Base-by-base conservation (phyloP, 2,888 invertebrate species). In the Laothoe populi region DNA sequence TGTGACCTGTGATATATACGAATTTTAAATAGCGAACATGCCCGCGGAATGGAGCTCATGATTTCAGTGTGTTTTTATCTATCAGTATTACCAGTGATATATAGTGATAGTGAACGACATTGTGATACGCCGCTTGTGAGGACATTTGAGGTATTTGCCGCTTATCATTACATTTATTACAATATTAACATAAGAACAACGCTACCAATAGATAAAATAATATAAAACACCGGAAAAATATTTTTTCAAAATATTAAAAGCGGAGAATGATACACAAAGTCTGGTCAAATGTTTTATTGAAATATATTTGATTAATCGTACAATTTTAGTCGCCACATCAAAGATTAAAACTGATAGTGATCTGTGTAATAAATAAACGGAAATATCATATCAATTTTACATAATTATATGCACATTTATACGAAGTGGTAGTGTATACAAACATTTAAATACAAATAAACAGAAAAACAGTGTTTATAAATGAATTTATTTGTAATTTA, bases 41-140 rank as follows among this genome's bases (percentile, higher is more conserved):
- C 82, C 68, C 80, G 86, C 87, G 92, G 92, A 81, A 92, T 92
- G 92, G 92, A 91, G 90, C 89, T 81, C 75, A 84, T 88, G 83
- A 82, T 86, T 87, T 84, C 86, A 88, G 92, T 92, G 92, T 90
- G 87, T 88, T 89, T 84, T 79, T 80, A 81, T 82, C 78, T 81
- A 74, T 79, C 81, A 82, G 82, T 83, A 84, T 87, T 86, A 77
- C 83, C 79, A 90, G 92, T 92, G 92, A 86, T 87, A 86, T 78
- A 78, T 78, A 87, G 92, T 92, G 92, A 88, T 88, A 89, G 92
- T 92, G 92, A 87, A 82, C 87, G 70, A 82, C 82, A 79, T 84
- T 85, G 92, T 92, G 92, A 89, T 88, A 84, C 78, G 66, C 80
- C 75, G 73, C 82, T 75, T 77, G 82, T 83, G 78, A 85, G 90